Conservation (phyloP, 2,888 invertebrate genomes). For the Aethes cnicana region DNA sequence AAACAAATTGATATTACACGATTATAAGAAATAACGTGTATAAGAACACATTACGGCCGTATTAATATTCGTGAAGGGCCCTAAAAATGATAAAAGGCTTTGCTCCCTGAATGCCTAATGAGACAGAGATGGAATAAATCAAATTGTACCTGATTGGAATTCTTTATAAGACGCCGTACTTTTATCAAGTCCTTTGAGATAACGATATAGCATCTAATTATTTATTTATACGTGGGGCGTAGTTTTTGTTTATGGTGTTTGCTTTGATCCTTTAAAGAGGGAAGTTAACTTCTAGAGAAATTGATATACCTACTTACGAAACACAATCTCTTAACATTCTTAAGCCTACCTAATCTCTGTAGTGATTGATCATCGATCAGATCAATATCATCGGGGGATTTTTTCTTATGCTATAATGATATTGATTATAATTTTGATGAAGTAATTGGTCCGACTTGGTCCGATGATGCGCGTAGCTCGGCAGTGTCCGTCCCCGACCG, state of each 20-base stretch:
- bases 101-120: conserved; percentile 51
- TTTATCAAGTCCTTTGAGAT: conserved; percentile 16
- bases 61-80: conserved; percentile 46
- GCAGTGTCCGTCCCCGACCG: conserved; percentile 28
- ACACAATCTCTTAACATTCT: background rate
- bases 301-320: too few species aligned
- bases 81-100: conserved; percentile 54
- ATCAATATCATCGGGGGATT: conserved; percentile 14
- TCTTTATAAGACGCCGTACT: conserved; percentile 38
- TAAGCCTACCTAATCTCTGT: conserved; percentile 9
- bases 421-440: conserved; percentile 24
- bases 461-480: conserved; percentile 10
- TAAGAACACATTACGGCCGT: conserved; percentile 54
- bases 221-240: conserved; percentile 13
- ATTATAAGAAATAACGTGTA: conserved; percentile 67
- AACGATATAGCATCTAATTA: conserved; percentile 6
- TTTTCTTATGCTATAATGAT: conserved; percentile 10
- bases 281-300: too few species aligned
- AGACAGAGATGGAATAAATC: conserved; percentile 35
- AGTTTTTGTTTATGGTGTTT: background rate
- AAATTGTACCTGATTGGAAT: conserved; percentile 42
- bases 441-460: conserved; percentile 13
- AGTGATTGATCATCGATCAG: conserved; percentile 5
- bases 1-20: conserved; percentile 69
- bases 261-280: background rate